Percentiles rank a stretch among this genome's conserved stretches.
Conservation (phyloP, 1,140 invertebrate species). For the Campoletis sonorensis region DNA sequence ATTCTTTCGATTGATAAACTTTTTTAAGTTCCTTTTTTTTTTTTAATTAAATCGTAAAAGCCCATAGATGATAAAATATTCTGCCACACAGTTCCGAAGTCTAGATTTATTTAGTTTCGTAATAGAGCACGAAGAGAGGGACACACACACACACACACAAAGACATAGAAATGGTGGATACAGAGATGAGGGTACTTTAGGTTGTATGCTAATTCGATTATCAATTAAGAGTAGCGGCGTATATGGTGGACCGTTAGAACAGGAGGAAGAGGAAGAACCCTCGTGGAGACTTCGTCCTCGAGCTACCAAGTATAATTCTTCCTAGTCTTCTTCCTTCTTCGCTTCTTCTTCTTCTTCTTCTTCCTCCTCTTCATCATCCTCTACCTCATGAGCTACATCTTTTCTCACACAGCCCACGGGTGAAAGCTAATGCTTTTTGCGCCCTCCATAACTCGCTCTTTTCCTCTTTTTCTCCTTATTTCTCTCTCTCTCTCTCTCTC, state of each 20-base stretch:
- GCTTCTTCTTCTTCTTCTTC: conserved; percentile 22
- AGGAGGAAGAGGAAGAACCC: background rate
- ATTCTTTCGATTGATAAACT: no score
- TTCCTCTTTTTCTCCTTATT: background rate
- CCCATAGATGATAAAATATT: background rate
- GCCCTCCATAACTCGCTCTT: background rate
- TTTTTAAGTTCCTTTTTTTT: no score
- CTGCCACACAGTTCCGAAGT: background rate
- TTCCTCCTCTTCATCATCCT: conserved; percentile 2
- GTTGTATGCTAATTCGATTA: conserved; percentile 42
- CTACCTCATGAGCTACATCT: background rate
- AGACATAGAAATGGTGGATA: no score
- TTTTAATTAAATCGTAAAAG: background rate
- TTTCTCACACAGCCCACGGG: conserved; percentile 29
- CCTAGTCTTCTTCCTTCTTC: conserved; percentile 28
- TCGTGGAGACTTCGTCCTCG: background rate
- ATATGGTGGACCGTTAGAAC: conserved; percentile 31
- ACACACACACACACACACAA: no score
- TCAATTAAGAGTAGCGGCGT: conserved; percentile 42
- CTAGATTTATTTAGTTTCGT: conserved; percentile 32
- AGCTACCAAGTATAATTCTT: conserved; percentile 32
- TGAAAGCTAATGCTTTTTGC: conserved; percentile 43
- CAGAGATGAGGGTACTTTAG: background rate
- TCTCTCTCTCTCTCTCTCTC: background rate
- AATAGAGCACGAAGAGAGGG: background rate